Conservation (phyloP, 2,888 invertebrate genomes). For the Eupithecia inturbata region DNA sequence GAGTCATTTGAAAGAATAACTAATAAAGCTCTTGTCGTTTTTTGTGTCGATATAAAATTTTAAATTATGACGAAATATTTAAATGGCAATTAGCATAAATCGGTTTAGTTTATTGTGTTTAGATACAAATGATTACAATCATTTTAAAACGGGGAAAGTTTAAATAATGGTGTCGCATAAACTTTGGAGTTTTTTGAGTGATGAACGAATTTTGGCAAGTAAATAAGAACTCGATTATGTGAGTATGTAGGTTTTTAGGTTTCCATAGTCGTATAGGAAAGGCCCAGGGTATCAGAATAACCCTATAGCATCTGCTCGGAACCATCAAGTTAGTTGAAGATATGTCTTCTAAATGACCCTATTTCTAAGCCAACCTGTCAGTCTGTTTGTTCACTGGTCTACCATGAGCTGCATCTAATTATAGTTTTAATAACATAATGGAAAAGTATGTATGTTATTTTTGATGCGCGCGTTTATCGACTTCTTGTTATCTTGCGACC, state of each 20-base stretch:
- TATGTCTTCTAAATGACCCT: neutral
- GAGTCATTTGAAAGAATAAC: slow-evolving; percentile 43
- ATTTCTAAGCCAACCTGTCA: neutral
- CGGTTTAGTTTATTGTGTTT: slow-evolving; percentile 12
- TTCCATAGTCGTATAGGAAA: neutral
- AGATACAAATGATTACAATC: slow-evolving; percentile 3
- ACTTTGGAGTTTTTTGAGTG: neutral
- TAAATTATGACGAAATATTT: slow-evolving; percentile 22
- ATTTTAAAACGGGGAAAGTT: neutral
- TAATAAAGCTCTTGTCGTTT: slow-evolving; percentile 11
- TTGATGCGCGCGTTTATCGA: slow-evolving; percentile 69
- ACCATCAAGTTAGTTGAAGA: neutral
- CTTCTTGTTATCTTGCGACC: slow-evolving; percentile 46
- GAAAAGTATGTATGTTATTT: neutral
- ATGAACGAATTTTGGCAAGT: neutral
- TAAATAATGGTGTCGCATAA: neutral
- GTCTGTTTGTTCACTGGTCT: neutral
- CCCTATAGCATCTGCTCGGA: neutral
- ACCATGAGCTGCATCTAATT: neutral
- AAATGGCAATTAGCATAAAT: slow-evolving; percentile 25
- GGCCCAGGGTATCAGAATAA: neutral
- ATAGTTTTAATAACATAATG: neutral
- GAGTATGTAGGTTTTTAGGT: neutral
- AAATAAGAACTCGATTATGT: neutral
- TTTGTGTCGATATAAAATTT: slow-evolving; percentile 16